These are phyloP conservation scores for Acestrorhynchus altus DNA, from an alignment of 2,797 vertebrate species.

Conservation along the genomic window DNA sequence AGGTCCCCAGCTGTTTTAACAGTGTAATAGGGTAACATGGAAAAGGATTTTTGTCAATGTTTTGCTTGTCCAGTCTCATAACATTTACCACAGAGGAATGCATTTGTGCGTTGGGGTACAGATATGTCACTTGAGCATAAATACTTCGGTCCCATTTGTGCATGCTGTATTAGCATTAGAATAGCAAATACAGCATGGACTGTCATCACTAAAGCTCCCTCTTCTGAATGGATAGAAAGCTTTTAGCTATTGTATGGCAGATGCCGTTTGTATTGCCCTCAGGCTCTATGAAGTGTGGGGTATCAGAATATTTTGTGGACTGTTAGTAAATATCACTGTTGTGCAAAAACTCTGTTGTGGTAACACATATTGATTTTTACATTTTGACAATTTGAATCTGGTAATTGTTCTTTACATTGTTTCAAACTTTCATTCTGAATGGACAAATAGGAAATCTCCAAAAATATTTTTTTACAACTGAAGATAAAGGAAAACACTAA, in stretches of 20 bases:
- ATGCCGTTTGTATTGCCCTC: not conserved
- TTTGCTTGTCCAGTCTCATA: not conserved
- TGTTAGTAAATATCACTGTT: too few relatives aligned
- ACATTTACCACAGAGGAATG: not conserved
- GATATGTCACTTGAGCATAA: not conserved
- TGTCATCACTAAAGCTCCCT: not conserved
- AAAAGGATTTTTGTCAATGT: not conserved
- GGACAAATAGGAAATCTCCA: too few relatives aligned
- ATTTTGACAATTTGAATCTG: too few relatives aligned
- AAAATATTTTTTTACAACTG: too few relatives aligned
- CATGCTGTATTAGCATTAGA: constrained; percentile 2
- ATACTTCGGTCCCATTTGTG: not conserved
- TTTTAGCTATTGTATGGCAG: not conserved
- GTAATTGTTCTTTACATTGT: too few relatives aligned
- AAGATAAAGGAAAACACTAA: too few relatives aligned
- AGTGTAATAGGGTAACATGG: too few relatives aligned
- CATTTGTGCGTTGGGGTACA: not conserved
- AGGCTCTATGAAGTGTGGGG: not conserved
- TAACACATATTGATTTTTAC: too few relatives aligned
- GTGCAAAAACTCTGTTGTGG: too few relatives aligned
- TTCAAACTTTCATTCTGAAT: too few relatives aligned
- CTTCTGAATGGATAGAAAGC: constrained; percentile 1
- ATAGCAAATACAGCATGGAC: not conserved
- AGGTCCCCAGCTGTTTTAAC: too few relatives aligned
- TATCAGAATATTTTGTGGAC: not conserved